Evolutionary conservation across 2,797 vertebrate species (phyloP).

Genomic region (Chaunax sp.): DNA sequence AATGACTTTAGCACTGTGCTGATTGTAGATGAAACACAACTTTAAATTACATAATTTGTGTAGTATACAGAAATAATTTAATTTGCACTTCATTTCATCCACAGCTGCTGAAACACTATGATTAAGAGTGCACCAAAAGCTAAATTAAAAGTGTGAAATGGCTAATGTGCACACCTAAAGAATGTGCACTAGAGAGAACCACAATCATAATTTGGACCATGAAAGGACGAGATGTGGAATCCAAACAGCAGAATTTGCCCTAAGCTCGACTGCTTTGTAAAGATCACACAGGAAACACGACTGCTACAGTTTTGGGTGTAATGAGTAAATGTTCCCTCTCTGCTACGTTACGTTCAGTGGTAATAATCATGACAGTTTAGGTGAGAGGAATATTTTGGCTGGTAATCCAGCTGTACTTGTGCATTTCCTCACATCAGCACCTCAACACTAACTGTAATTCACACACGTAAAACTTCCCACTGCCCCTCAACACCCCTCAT

Average conservation of each 20-base stretch:
- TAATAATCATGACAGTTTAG: conserved; percentile 41
- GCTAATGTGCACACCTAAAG: conserved; percentile 17
- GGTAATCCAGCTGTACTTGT: conserved; percentile 49
- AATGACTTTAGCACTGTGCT: conserved; percentile 25
- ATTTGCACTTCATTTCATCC: neutral
- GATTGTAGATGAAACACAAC: neutral
- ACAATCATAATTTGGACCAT: conserved; percentile 30
- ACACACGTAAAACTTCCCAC: conserved; percentile 76
- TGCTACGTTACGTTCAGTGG: conserved; percentile 44
- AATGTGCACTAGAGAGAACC: conserved; percentile 13
- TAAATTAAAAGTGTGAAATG: conserved; percentile 17
- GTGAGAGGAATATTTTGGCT: conserved; percentile 47
- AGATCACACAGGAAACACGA: conserved; percentile 30
- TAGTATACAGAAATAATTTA: conserved; percentile 9
- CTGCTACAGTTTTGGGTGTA: conserved; percentile 19
- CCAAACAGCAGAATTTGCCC: conserved; percentile 50
- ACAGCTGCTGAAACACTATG: neutral
- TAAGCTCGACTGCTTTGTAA: conserved; percentile 36
- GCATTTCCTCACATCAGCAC: conserved; percentile 70
- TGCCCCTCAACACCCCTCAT: conserved; percentile 39
- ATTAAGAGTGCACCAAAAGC: conserved; percentile 13
- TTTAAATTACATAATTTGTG: neutral
- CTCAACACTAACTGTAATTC: conserved; percentile 70
- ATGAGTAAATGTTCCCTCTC: conserved; percentile 29
- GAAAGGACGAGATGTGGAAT: conserved; percentile 35